phyloP scores from a whole-genome alignment of 2,113 vertebrate species.

The Xiphorhynchus elegans region DNA sequence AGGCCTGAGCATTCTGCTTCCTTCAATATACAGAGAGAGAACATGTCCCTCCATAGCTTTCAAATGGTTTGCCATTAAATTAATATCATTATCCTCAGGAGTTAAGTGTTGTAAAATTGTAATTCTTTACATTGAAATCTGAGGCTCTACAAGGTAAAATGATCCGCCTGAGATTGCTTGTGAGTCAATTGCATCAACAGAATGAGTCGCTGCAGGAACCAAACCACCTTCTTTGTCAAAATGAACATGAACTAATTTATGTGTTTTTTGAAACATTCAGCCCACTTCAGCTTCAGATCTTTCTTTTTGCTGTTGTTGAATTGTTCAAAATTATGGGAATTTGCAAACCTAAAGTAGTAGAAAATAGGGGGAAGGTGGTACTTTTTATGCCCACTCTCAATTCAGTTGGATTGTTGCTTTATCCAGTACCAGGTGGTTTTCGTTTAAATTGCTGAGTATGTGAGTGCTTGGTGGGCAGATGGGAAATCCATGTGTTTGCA shows the following conservation, averaged over 20 bases:
- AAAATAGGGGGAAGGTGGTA: not conserved
- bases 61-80: not conserved
- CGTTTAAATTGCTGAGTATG: not conserved
- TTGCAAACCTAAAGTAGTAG: not conserved
- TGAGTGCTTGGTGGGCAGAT: not conserved
- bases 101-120: not conserved
- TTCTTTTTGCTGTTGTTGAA: not conserved
- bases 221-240: conserved; percentile 4
- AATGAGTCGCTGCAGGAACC: not conserved
- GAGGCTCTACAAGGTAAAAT: not conserved
- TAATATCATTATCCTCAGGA: conserved; percentile 1
- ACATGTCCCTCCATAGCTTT: not conserved
- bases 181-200: not conserved
- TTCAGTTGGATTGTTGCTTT: not conserved
- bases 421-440: not conserved
- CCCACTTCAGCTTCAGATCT: not conserved
- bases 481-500: not conserved
- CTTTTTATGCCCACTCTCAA: not conserved
- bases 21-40: not conserved
- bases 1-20: not conserved
- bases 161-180: not conserved
- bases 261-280: not conserved
- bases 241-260: conserved; percentile 3
- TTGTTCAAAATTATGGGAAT: not conserved
- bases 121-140: conserved; percentile 1